Conservation (phyloP, 1,140 invertebrate genomes). For the Drosophila rufa region DNA sequence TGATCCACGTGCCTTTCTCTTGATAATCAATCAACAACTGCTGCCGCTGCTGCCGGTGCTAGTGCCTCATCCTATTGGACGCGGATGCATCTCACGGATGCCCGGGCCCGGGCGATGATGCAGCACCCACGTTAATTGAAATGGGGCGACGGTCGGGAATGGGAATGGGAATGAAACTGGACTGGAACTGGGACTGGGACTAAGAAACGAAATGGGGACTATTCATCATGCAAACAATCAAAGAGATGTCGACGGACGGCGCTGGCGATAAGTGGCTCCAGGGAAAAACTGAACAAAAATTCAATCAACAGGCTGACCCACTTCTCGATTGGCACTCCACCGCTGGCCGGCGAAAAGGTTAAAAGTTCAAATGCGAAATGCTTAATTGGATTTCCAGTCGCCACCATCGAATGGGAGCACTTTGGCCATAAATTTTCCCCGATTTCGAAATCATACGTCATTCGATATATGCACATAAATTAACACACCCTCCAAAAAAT, state of each 20-base stretch:
- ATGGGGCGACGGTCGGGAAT: constrained; percentile 2
- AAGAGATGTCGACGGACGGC: constrained; percentile 60
- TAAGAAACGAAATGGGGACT: constrained; percentile 7
- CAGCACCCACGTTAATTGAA: constrained; percentile 55
- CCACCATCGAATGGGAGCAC: constrained; percentile 11
- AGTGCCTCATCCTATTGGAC: constrained; percentile 26
- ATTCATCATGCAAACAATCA: constrained; percentile 57
- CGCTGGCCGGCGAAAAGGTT: constrained; percentile 45
- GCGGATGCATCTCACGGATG: constrained; percentile 46
- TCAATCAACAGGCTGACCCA: constrained; percentile 74
- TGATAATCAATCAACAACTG: constrained; percentile 59
- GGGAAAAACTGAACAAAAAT: constrained; percentile 47
- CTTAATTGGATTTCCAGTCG: constrained; percentile 58
- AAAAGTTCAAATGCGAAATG: constrained; percentile 62
- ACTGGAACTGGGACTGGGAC: neutral
- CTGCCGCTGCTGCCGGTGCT: constrained; percentile 3
- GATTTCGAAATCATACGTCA: constrained; percentile 26
- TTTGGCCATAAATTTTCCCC: constrained; percentile 14
- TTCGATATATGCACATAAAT: constrained; percentile 19
- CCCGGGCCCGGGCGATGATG: constrained; percentile 4
- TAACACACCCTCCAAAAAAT: neutral
- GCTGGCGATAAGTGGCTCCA: constrained; percentile 56
- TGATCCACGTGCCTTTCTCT: constrained; percentile 33
- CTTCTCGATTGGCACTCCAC: constrained; percentile 29
- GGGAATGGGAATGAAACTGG: constrained; percentile 22